These are phyloP conservation scores for Hyles vespertilio DNA, from an alignment of 1,140 invertebrate genomes.

Conservation along the genomic window DNA sequence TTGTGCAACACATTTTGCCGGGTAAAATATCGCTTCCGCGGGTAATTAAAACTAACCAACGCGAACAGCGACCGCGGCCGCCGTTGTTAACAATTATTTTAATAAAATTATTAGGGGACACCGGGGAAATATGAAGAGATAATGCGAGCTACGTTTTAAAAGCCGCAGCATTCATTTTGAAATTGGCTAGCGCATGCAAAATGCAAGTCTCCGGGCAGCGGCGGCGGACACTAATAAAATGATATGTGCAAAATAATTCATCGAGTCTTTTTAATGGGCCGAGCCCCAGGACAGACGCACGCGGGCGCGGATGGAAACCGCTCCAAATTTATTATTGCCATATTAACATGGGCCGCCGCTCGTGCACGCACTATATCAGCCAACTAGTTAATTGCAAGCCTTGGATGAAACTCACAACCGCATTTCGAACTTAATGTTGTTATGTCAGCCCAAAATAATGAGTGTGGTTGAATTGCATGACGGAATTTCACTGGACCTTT, in stretches of 20 bases:
- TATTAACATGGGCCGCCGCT: slow-evolving; percentile 49
- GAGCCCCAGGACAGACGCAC: slow-evolving; percentile 29
- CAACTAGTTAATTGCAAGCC: slow-evolving; percentile 62
- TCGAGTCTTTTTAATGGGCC: slow-evolving; percentile 48
- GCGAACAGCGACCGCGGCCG: slow-evolving; percentile 31
- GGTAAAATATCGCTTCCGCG: slow-evolving; percentile 56
- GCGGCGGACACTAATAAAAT: slow-evolving; percentile 17
- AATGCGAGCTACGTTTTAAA: slow-evolving; percentile 32
- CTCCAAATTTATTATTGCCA: slow-evolving; percentile 65
- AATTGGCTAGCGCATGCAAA: slow-evolving; percentile 11
- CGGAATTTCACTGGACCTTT: slow-evolving; percentile 11
- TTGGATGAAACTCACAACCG: slow-evolving; percentile 57
- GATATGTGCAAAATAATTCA: slow-evolving; percentile 49
- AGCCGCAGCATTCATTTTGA: slow-evolving; percentile 37
- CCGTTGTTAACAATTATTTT: slow-evolving; percentile 53
- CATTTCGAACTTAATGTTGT: slow-evolving; percentile 63
- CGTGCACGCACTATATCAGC: slow-evolving; percentile 50
- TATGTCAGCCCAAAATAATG: slow-evolving; percentile 54
- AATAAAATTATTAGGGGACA: slow-evolving; percentile 55
- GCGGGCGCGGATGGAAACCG: slow-evolving; percentile 42
- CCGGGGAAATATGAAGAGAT: slow-evolving; percentile 46
- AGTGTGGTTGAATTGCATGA: slow-evolving; percentile 31
- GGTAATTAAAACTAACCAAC: slow-evolving; percentile 63
- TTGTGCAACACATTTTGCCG: slow-evolving; percentile 38
- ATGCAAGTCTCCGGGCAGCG: slow-evolving; percentile 10